Evolutionary conservation across 2,113 vertebrate genomes (phyloP).

Genomic region (Protobothrops flavoviridis): DNA sequence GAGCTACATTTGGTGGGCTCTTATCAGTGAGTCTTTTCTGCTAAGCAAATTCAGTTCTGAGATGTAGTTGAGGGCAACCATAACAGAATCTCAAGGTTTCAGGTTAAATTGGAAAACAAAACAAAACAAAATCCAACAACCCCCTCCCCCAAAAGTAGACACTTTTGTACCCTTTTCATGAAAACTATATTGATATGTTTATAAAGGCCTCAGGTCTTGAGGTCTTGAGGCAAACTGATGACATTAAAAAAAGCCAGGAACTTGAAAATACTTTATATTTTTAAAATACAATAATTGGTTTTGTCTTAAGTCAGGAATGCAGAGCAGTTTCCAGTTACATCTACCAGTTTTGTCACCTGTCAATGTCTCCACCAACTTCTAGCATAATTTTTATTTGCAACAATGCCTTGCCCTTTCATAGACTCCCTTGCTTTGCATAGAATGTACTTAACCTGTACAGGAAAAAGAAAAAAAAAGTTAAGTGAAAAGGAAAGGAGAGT

Average conservation of each 20-base stretch:
- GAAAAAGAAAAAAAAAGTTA: background rate
- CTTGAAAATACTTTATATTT: background rate
- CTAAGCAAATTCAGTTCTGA: background rate
- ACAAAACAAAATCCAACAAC: background rate
- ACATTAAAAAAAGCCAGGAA: background rate
- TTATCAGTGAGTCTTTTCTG: background rate
- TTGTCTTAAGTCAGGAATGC: background rate
- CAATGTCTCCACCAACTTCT: background rate
- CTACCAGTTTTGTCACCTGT: background rate
- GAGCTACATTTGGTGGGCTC: background rate
- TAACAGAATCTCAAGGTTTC: background rate
- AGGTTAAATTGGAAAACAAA: background rate
- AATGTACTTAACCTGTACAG: background rate
- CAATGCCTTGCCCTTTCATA: background rate
- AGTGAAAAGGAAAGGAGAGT: background rate
- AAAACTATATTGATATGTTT: background rate
- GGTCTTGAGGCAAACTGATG: background rate
- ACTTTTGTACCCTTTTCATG: background rate
- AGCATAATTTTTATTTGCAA: background rate
- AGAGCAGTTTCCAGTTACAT: background rate
- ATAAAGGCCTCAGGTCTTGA: background rate
- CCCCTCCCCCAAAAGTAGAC: background rate
- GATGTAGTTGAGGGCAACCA: background rate
- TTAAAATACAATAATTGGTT: background rate
- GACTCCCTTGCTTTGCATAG: background rate